Conservation (phyloP, 2,113 vertebrate species). For the Cochlearius cochlearius region DNA sequence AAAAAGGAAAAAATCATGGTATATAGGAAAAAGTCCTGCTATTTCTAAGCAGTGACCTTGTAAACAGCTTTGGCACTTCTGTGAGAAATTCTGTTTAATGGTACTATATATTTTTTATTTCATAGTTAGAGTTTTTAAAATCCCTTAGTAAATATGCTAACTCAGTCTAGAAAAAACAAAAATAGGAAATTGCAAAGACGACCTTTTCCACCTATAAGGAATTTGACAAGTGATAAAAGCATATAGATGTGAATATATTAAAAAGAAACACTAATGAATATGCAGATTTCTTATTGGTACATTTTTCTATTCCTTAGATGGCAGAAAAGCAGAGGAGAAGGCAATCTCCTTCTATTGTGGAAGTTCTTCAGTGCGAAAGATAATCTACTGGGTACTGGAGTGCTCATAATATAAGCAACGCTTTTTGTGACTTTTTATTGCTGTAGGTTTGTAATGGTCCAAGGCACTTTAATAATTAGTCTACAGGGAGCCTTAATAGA, state of each 20-base stretch:
- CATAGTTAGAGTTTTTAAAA: neutral
- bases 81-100: neutral
- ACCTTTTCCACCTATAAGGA: neutral
- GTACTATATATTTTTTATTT: neutral
- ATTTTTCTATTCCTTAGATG: neutral
- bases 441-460: conserved; percentile 72
- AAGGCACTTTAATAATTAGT: conserved; percentile 80
- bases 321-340: conserved; percentile 45
- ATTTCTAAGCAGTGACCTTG: neutral
- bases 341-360: conserved; percentile 47
- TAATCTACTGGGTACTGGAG: conserved; percentile 64
- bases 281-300: neutral
- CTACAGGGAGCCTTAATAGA: conserved; percentile 76
- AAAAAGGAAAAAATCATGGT: neutral
- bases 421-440: conserved; percentile 69
- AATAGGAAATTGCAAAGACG: neutral
- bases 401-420: conserved; percentile 64
- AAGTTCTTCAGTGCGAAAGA: conserved; percentile 50
- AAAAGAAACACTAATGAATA: neutral
- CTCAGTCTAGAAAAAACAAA: neutral
- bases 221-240: neutral
- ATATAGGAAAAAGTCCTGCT: neutral
- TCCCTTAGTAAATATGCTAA: neutral
- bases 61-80: neutral
- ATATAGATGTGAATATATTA: neutral